Conservation (phyloP, 2,113 vertebrate species). For the Columba livia region DNA sequence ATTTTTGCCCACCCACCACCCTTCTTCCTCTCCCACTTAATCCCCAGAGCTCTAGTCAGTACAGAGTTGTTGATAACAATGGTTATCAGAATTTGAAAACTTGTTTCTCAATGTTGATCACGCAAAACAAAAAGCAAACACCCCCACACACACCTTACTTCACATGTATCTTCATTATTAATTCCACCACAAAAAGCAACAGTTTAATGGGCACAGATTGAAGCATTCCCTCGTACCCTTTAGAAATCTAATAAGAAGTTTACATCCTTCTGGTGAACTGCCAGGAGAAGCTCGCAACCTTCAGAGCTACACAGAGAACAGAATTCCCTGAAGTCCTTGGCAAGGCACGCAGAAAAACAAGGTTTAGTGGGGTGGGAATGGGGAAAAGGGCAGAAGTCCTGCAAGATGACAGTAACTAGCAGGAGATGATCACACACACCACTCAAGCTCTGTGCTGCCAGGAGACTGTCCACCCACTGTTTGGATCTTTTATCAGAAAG, state of each 20-base stretch:
- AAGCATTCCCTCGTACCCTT: background rate
- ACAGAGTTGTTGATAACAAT: background rate
- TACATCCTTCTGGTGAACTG: background rate
- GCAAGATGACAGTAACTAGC: background rate
- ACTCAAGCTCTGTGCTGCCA: background rate
- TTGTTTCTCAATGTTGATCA: background rate
- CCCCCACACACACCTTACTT: background rate
- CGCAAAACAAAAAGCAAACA: background rate
- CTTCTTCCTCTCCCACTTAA: background rate
- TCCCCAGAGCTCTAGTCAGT: background rate
- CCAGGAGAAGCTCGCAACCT: background rate
- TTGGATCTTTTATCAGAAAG: background rate
- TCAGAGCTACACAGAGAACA: background rate
- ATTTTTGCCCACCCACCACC: fast-evolving
- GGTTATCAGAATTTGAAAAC: background rate
- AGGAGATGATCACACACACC: background rate
- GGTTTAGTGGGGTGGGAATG: background rate
- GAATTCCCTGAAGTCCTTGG: background rate
- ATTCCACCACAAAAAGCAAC: background rate
- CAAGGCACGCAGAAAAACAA: background rate
- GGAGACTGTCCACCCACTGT: background rate
- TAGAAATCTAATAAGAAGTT: background rate
- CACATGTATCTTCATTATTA: background rate
- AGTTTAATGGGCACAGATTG: background rate
- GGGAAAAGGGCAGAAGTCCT: background rate